Conservation (phyloP, 2,113 vertebrate species). For the Setophaga kirtlandii region DNA sequence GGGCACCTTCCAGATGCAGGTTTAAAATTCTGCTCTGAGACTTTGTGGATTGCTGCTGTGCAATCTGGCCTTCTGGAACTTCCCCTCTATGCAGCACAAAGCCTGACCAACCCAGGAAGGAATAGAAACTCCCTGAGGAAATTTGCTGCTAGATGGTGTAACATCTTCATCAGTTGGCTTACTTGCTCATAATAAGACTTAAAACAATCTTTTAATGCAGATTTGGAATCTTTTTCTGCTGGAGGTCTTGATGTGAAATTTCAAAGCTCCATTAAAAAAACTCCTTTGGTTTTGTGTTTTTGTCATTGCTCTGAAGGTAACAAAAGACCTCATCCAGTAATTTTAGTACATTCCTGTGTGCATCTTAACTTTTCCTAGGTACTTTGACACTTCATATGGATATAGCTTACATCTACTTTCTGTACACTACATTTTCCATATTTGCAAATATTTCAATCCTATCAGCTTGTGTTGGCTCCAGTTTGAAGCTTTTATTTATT, state of each 20-base stretch:
- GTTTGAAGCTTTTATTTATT: slow-evolving; percentile 23
- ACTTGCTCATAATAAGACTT: background rate
- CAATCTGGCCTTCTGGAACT: background rate
- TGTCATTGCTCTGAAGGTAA: background rate
- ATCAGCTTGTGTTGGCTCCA: background rate
- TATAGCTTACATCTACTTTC: background rate
- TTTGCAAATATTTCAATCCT: background rate
- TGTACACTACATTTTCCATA: background rate
- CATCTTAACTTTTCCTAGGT: background rate
- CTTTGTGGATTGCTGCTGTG: fast-evolving
- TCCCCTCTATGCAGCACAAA: background rate
- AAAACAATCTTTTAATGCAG: background rate
- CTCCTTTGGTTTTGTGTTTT: background rate
- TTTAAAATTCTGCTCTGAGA: background rate
- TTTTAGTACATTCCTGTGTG: background rate
- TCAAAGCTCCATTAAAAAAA: background rate
- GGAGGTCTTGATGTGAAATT: background rate
- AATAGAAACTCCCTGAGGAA: background rate
- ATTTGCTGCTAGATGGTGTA: background rate
- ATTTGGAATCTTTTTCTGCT: background rate
- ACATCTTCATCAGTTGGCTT: background rate
- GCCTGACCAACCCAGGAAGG: background rate
- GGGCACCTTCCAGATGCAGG: background rate
- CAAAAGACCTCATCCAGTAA: background rate
- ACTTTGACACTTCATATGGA: background rate